Evolutionary conservation across 2,888 invertebrate species (phyloP).

Genomic region (Eupithecia dodoneata): DNA sequence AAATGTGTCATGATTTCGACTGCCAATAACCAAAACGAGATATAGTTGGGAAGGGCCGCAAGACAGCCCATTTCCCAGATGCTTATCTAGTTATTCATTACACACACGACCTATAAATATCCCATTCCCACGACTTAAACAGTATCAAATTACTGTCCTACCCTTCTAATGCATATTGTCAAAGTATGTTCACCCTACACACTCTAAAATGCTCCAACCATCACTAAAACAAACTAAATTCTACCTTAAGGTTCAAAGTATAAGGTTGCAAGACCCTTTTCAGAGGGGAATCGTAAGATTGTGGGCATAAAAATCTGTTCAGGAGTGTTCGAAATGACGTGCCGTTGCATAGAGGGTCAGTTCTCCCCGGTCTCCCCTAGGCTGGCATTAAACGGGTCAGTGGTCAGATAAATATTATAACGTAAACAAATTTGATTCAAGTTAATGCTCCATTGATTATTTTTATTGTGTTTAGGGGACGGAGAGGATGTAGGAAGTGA

Average conservation of each 20-base stretch:
- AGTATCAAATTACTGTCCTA: conserved; percentile 74
- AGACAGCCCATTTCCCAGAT: conserved; percentile 39
- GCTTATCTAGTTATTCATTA: conserved; percentile 54
- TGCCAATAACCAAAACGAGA: neutral
- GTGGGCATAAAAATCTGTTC: conserved; percentile 73
- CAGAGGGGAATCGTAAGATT: conserved; percentile 36
- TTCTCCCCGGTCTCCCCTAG: conserved; percentile 60
- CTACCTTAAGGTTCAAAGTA: conserved; percentile 36
- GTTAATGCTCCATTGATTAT: conserved; percentile 79
- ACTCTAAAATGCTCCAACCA: conserved; percentile 15
- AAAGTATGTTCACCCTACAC: conserved; percentile 38
- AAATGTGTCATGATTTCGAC: neutral
- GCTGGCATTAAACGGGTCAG: conserved; percentile 77
- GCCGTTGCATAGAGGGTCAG: conserved; percentile 64
- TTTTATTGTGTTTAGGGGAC: conserved; percentile 48
- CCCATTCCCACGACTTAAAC: conserved; percentile 74
- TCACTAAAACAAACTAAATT: conserved; percentile 39
- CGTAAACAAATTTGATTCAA: conserved; percentile 79
- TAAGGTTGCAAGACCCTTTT: conserved; percentile 35
- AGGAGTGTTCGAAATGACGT: conserved; percentile 76
- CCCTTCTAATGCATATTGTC: conserved; percentile 50
- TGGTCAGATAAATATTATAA: conserved; percentile 81
- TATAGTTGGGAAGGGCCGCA: conserved; percentile 2
- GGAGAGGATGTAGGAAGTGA: conserved; percentile 16
- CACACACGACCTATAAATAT: conserved; percentile 59